These are phyloP conservation scores for Ernsta delagoae DNA, from an alignment of 2,888 invertebrate species.

Conservation along the genomic window DNA sequence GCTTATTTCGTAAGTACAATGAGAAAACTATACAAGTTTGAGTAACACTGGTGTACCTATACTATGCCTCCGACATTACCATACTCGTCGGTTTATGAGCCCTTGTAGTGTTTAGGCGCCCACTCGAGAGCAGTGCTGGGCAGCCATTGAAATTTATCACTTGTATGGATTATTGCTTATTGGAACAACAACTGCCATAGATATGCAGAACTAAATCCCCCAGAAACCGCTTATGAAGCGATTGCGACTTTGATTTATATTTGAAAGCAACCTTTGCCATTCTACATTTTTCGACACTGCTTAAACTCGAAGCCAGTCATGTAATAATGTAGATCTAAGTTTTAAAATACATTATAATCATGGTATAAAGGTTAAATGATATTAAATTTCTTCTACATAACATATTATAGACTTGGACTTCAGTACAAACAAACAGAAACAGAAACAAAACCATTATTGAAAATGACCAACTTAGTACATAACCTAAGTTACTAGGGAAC, in stretches of 20 bases:
- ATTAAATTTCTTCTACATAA: too few species aligned
- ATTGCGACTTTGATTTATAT: conserved; percentile 17
- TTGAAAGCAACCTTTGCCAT: background rate
- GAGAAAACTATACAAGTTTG: conserved; percentile 48
- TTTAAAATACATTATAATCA: too few species aligned
- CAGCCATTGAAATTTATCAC: conserved; percentile 78
- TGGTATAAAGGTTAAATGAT: too few species aligned
- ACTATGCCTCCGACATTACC: conserved; percentile 71
- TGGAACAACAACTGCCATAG: conserved; percentile 68
- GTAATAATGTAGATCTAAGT: too few species aligned
- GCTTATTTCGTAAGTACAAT: background rate
- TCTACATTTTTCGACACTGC: too few species aligned
- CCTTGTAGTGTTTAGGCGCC: conserved; percentile 81
- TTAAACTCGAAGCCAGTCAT: too few species aligned
- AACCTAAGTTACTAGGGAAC: conserved; percentile 5
- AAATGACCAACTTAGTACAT: background rate
- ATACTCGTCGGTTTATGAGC: conserved; percentile 80
- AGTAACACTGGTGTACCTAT: conserved; percentile 48
- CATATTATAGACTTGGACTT: too few species aligned
- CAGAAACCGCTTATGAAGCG: conserved; percentile 29
- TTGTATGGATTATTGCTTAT: conserved; percentile 76
- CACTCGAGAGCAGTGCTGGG: conserved; percentile 67
- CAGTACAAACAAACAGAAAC: too few species aligned
- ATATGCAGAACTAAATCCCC: conserved; percentile 44
- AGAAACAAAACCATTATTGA: background rate